phyloP scores from a whole-genome alignment of 2,113 vertebrate genomes.

The Myrmecophaga tridactyla region DNA sequence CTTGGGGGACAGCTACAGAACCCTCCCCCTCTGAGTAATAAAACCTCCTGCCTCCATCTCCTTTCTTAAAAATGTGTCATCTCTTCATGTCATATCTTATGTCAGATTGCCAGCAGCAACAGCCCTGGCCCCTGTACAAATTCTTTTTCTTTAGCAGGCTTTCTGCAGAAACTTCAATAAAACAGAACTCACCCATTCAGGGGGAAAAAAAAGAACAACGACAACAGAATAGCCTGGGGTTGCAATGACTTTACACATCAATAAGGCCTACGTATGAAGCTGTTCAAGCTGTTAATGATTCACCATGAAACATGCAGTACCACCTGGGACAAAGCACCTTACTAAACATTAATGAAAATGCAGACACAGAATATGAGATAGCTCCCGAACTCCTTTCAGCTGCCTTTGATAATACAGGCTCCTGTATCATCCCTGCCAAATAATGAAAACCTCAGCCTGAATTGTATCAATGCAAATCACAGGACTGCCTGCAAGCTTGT shows the following conservation, averaged over 20 bases:
- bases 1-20: neutral
- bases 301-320: conserved; percentile 19
- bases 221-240: neutral
- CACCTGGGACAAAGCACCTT: conserved; percentile 65
- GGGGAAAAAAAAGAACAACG: neutral
- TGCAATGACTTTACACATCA: conserved; percentile 64
- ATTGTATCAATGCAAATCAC: conserved; percentile 78
- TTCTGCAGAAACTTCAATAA: neutral
- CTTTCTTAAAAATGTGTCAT: neutral
- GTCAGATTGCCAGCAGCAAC: neutral
- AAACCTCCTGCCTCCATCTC: neutral
- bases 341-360: conserved; percentile 50
- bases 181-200: neutral
- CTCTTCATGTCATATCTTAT: neutral
- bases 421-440: conserved; percentile 26
- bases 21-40: neutral
- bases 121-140: neutral
- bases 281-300: conserved; percentile 59
- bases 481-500: conserved; percentile 52
- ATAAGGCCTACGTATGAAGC: conserved; percentile 46
- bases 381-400: conserved; percentile 52
- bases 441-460: conserved; percentile 75
- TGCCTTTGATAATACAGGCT: conserved; percentile 69
- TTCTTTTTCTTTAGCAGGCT: neutral
- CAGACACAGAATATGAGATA: conserved; percentile 40